Evolutionary conservation across 2,797 vertebrate genomes (phyloP), one percentile per base, ranked within the genome.

Genomic region (Ptychobarbus kaznakovi): DNA sequence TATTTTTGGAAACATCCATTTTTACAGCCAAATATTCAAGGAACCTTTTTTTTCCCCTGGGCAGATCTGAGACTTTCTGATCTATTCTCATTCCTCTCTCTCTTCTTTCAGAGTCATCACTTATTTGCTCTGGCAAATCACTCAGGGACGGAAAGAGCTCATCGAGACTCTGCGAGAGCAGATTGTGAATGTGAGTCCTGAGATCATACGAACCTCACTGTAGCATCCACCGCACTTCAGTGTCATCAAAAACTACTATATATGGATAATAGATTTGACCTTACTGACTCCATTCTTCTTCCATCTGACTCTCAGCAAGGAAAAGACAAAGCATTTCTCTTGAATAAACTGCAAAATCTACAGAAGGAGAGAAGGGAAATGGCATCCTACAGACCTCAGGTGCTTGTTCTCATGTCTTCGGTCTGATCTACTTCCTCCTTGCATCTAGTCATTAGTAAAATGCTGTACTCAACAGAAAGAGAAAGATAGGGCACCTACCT

Each of bases 121-220:
- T 70, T 98, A 97, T 87, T 88, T 99, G 88, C 96, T 97, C 92
- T 97, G 95, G 96, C 93, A 99, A 94, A 93, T 99, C 88, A 94
- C 93, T 88, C 90, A 95, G 87, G 98, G 96, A 84, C 96, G 97
- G 88, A 97, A 95, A 92, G 91, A 93, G 49, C 95, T 95, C 87
- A 95, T 94, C 82, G 87, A 83, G 83, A 91, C 91, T 13, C 93
- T 99, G 65, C 92, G 16, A 20, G 88, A 96, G 76, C 97, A 97
- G 90, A 97, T 99, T 75, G 63, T 92, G 8, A 97, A 99, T 38
- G 98, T 99, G 94, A 94, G 95, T 93, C 75, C 65, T 11, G 61
- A 42, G 49, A 44, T 77, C 22, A 53, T 25, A 38, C 22, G 18
- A 38, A 28, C 40, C 56, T 63, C 42, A 65, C 25, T 44, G 8